Evolutionary conservation across 37 sponge, comb jelly and placozoan genomes (phyloP), one percentile per base, ranked within the genome.

Genomic region (Axinella damicornis): DNA sequence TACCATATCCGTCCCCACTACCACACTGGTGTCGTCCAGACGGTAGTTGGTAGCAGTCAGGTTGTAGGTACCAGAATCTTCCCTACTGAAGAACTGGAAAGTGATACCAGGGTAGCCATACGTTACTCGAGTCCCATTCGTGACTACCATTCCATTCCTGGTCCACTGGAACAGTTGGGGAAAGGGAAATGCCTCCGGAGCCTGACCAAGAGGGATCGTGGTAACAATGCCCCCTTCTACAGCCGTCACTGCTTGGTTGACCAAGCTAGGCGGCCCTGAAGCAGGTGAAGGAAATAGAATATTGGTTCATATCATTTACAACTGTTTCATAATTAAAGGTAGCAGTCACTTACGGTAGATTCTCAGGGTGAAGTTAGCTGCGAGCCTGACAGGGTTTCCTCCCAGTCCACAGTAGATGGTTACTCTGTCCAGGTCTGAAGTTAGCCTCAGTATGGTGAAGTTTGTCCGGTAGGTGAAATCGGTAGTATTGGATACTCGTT

Each of bases 391-490:
- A 35, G 69, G 34, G 22, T 0, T 33, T 35, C 34, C 27, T 18
- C 5, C 27, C 5, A 6, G 34, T 6, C 38, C 37, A 35, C 69
- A 69, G 15, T 2, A 12, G 35, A 69, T 1, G 5, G 69, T 69
- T 25, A 32, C 69, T 21, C 69, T 36, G 37, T 69, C 35, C 37
- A 69, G 37, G 37, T 69, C 35, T 32, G 35, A 38, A 16, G 69
- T 69, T 36, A 69, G 35, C 27, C 37, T 69, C 69, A 32, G 37
- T 36, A 69, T 36, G 69, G 69, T 69, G 34, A 69, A 32, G 37
- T 33, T 69, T 22, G 69, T 33, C 37, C 9, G 34, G 37, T 33
- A 33, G 12, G 14, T 31, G 5, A 69, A 33, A 12, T 11, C 16
- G 5, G 4, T 6, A 20, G 46, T 12, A n/a, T 61, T n/a, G n/a